Evolutionary conservation across 1,140 invertebrate genomes (phyloP), one percentile per base, ranked within the genome.

Genomic region (Medauroidea extradentata): DNA sequence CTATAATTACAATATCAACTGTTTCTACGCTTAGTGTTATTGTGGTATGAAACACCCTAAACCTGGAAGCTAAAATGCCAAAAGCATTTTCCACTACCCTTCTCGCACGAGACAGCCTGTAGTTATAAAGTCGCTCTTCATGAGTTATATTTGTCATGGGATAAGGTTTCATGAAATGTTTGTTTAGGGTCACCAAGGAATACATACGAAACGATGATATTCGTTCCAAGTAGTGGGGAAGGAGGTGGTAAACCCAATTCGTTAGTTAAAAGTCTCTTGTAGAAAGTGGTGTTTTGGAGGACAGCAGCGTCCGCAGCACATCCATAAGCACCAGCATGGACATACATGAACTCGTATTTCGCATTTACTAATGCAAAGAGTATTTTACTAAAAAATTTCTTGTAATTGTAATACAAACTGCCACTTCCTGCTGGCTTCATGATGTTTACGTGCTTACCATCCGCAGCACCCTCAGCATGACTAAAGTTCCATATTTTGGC

Each of bases 31-130:
- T 34, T 34, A 34, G 11, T 11, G 29, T 7, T 4, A 34, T 34
- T 34, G 29, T 34, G 29, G 29, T 34, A 43, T 62, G 56, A 29
- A 77, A 72, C 49, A 78, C 68, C 50, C 70, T 62, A 72, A 71
- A 78, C 59, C 72, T 73, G 48, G 68, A 65, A 24, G 67, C 64
- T 24, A 78, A 53, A 27, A 79, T 71, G 13, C 72, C 76, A 66
- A 77, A 77, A 2, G 71, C 58, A 64, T 75, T 75, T 67, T 77
- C 76, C 4, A 77, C 67, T 38, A 65, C 63, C 48, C 71, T 43
- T 66, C 72, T 63, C 18, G 73, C 76, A 61, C 74, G 62, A 60
- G 65, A 71, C 16, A 76, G 62, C 59, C 74, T 67, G 62, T 74
- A 74, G 62, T 73, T 73, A 56, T 69, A 74, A 53, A 73, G 64